A percentile compares a stretch with the other conserved stretches of the same genome.
Conservation (phyloP, 1,140 invertebrate species). For the Thaumetopoea pityocampa region DNA sequence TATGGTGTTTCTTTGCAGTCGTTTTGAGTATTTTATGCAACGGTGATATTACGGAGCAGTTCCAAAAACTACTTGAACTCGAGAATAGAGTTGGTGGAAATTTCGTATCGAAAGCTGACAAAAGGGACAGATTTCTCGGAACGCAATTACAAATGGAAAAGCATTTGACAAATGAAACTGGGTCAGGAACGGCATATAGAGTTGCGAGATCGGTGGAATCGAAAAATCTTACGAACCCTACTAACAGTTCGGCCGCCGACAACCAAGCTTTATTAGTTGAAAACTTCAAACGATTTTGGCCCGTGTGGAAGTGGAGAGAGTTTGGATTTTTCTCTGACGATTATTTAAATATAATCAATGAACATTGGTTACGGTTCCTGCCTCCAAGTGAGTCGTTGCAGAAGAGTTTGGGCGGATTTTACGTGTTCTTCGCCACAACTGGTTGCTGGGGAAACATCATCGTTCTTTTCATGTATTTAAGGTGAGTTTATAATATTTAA, state of each 20-base stretch:
- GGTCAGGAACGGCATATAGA: slow-evolving; percentile 8
- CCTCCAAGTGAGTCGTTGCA: slow-evolving; percentile 75
- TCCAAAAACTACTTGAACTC: not conserved
- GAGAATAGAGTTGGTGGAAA: slow-evolving; percentile 6
- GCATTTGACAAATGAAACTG: slow-evolving; percentile 11
- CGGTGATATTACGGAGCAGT: slow-evolving; percentile 14
- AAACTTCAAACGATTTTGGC: slow-evolving; percentile 66
- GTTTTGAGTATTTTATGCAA: slow-evolving; percentile 34
- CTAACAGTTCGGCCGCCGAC: slow-evolving; percentile 22
- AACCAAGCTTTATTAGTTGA: slow-evolving; percentile 31
- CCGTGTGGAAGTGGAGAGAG: slow-evolving; percentile 69
- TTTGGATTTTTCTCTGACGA: slow-evolving; percentile 75
- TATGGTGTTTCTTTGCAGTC: slow-evolving; percentile 25
- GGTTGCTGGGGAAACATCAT: slow-evolving; percentile 80
- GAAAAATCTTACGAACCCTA: slow-evolving; percentile 26
- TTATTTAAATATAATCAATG: slow-evolving; percentile 78
- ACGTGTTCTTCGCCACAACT: slow-evolving; percentile 77
- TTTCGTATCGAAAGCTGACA: slow-evolving; percentile 6
- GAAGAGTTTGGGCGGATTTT: slow-evolving; percentile 76
- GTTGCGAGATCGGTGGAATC: slow-evolving; percentile 12
- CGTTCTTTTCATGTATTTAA: slow-evolving; percentile 81
- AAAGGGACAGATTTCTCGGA: slow-evolving; percentile 1
- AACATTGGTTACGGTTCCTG: slow-evolving; percentile 81
- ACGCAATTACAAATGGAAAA: slow-evolving; percentile 9
- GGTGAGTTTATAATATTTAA: slow-evolving; percentile 78